Evolutionary conservation across 2,797 vertebrate genomes (phyloP).

Genomic region (Eulemur albifrons): DNA sequence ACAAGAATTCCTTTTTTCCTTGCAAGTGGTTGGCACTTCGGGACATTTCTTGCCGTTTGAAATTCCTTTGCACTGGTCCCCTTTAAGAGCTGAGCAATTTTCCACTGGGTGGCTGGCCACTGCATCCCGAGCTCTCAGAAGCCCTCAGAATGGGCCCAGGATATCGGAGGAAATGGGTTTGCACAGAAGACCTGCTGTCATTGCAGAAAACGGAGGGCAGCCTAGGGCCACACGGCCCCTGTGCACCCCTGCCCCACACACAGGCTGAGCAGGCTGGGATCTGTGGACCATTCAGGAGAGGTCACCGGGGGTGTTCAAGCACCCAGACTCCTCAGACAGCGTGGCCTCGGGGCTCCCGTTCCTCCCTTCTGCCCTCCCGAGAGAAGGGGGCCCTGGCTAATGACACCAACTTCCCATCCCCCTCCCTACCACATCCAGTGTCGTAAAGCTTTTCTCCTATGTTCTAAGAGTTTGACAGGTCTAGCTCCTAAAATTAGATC

Average conservation of each 20-base stretch:
- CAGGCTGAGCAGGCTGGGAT: not conserved
- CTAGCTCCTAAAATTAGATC: not conserved
- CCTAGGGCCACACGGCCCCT: no score
- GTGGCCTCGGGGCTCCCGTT: not conserved
- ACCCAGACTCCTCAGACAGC: no score
- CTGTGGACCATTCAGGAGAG: not conserved
- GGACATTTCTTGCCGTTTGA: not conserved
- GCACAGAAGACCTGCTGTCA: conserved; percentile 92
- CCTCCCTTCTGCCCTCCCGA: not conserved
- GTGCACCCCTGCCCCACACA: not conserved
- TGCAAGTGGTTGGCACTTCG: conserved; percentile 65
- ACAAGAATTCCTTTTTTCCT: conserved; percentile 3
- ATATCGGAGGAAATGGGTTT: conserved; percentile 93
- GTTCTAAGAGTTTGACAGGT: not conserved
- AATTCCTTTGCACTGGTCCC: conserved; percentile 85
- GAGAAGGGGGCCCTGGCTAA: not conserved
- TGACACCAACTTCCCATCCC: not conserved
- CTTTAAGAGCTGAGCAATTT: conserved; percentile 91
- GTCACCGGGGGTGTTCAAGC: fast-evolving
- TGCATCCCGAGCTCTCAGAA: not conserved
- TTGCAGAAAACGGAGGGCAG: conserved; percentile 86
- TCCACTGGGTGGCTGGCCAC: conserved; percentile 84
- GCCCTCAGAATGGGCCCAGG: conserved; percentile 86
- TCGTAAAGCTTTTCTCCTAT: not conserved
- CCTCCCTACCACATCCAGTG: no score